Evolutionary conservation across 1,140 invertebrate species (phyloP).

Genomic region (Fopius arisanus): DNA sequence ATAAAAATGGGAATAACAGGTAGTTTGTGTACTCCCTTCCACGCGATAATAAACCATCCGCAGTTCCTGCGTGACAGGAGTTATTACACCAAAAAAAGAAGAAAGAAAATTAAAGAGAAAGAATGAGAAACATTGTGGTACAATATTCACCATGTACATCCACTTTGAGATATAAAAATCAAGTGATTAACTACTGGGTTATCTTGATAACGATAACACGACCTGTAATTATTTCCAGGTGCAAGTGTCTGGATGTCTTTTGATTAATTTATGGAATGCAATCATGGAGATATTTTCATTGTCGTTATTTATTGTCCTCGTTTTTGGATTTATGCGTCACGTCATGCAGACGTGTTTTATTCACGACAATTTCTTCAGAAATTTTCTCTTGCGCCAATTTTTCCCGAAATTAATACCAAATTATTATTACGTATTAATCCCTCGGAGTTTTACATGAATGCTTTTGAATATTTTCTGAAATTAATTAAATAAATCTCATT

Average conservation of each 20-base stretch:
- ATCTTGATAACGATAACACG: neutral
- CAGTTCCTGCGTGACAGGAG: slow-evolving; percentile 5
- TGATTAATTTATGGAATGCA: neutral
- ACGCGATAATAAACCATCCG: slow-evolving; percentile 3
- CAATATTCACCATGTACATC: neutral
- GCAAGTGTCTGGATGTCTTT: neutral
- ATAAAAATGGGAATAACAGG: neutral
- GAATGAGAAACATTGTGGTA: neutral
- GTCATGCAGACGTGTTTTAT: no score
- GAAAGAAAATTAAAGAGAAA: neutral
- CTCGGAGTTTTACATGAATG: no score
- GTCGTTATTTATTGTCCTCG: neutral
- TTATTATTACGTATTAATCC: no score
- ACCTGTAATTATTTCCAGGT: neutral
- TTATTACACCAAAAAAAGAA: neutral
- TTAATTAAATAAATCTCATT: no score
- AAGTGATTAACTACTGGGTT: no score
- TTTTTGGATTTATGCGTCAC: neutral
- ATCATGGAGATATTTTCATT: neutral
- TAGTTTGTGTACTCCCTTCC: neutral
- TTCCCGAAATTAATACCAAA: no score
- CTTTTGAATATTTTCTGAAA: no score
- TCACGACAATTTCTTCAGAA: no score
- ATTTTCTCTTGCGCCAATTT: no score
- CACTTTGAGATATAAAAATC: no score